Evolutionary conservation across 2,888 invertebrate species (phyloP).

Genomic region (Lithodes maja): DNA sequence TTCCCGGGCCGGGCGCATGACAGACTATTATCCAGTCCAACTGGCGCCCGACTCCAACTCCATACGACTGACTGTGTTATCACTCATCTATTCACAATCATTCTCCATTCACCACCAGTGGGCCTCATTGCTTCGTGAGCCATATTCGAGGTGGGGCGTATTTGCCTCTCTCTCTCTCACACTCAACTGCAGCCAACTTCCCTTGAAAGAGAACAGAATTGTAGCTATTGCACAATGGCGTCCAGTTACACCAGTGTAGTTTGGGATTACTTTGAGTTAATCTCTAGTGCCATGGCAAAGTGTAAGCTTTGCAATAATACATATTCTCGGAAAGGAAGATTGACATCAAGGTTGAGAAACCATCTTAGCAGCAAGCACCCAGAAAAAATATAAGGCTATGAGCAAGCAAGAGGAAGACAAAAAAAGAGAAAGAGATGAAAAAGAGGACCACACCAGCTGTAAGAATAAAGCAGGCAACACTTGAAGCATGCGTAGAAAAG

Average conservation of each 20-base stretch:
- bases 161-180: slow-evolving; percentile 18
- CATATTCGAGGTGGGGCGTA: slow-evolving; percentile 12
- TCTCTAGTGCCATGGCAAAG: slow-evolving; percentile 18
- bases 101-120: background rate
- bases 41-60: too few species aligned
- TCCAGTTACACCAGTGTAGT: slow-evolving; percentile 21
- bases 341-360: slow-evolving; percentile 28
- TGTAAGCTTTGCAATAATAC: slow-evolving; percentile 27
- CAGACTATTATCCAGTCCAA: too few species aligned
- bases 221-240: slow-evolving; percentile 18
- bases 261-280: slow-evolving; percentile 34
- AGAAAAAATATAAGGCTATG: slow-evolving; percentile 18
- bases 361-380: slow-evolving; percentile 23
- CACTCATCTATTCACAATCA: too few species aligned
- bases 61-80: too few species aligned
- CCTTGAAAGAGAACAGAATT: slow-evolving; percentile 10
- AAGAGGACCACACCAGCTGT: background rate
- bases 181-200: background rate
- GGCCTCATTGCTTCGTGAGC: slow-evolving; percentile 9
- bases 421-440: slow-evolving; percentile 25
- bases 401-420: slow-evolving; percentile 16
- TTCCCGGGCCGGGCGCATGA: too few species aligned
- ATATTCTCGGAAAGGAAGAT: slow-evolving; percentile 16
- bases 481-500: slow-evolving; percentile 22
- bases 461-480: slow-evolving; percentile 22